These are phyloP conservation scores for Meloidogyne chitwoodi DNA, from an alignment of 1,140 invertebrate genomes.

Conservation along the genomic window DNA sequence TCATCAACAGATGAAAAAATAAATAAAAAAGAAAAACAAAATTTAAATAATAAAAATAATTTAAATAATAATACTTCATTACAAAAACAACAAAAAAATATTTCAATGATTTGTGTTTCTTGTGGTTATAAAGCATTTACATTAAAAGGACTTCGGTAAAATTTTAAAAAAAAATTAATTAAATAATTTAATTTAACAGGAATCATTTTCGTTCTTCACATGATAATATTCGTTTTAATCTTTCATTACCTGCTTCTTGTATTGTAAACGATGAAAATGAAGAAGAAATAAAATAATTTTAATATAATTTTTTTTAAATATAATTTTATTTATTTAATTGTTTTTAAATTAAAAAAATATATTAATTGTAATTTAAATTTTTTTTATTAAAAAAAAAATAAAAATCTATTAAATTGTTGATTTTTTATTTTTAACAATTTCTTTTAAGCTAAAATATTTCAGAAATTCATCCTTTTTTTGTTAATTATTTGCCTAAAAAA, in stretches of 20 bases:
- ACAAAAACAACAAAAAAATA: slow-evolving; percentile 1
- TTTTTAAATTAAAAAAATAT: no score
- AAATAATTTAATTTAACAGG: neutral
- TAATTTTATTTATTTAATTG: neutral
- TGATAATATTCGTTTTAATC: neutral
- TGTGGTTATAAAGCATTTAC: slow-evolving; percentile 11
- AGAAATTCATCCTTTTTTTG: no score
- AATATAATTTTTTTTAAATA: neutral
- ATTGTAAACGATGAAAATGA: neutral
- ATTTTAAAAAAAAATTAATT: no score
- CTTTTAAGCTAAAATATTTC: no score
- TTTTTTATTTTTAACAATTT: no score
- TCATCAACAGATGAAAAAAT: neutral
- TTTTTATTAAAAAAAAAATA: no score
- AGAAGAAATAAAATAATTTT: neutral
- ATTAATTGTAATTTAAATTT: no score
- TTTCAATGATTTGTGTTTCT: slow-evolving; percentile 7
- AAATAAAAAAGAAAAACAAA: neutral
- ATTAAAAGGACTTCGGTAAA: slow-evolving; percentile 16
- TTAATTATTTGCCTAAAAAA: no score
- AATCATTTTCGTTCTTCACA: neutral
- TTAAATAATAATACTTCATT: neutral
- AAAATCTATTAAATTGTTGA: no score
- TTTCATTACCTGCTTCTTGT: neutral
- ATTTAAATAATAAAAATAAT: neutral